phyloP scores from a whole-genome alignment of 2,797 vertebrate genomes.

The Notoglanidium macrostoma region DNA sequence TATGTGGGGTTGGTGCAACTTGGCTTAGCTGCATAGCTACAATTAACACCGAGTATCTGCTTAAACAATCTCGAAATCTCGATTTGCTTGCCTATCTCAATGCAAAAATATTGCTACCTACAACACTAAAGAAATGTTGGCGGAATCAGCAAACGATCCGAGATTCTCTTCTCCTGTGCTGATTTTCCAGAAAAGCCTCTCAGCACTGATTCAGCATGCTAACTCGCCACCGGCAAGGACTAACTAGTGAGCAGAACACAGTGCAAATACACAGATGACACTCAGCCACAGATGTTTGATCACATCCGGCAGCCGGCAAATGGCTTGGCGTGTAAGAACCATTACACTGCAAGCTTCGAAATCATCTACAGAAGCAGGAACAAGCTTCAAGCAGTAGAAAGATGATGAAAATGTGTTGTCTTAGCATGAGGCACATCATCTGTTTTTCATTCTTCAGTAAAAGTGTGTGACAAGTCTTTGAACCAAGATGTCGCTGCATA shows the following conservation, averaged over 20 bases:
- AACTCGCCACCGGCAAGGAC: conserved; percentile 5
- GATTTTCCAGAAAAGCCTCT: conserved; percentile 1
- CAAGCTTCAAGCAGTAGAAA: background rate
- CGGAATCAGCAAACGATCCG: background rate
- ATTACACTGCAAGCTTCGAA: background rate
- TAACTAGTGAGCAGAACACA: background rate
- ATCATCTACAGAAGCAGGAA: background rate
- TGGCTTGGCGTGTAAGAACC: background rate
- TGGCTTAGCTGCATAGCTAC: background rate
- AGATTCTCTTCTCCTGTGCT: background rate
- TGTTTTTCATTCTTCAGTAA: background rate
- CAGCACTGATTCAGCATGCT: background rate
- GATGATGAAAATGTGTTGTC: background rate
- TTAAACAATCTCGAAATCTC: background rate
- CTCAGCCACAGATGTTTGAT: background rate
- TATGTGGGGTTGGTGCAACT: background rate
- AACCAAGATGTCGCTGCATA: background rate
- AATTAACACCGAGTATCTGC: background rate
- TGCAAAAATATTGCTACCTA: background rate
- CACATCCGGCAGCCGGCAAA: background rate
- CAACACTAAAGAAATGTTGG: background rate
- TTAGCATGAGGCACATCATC: background rate
- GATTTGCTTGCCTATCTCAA: background rate
- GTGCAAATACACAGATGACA: background rate
- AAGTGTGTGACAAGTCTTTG: background rate